phyloP scores from a whole-genome alignment of 1,140 invertebrate genomes.

The Daktulosphaira vitifoliae region DNA sequence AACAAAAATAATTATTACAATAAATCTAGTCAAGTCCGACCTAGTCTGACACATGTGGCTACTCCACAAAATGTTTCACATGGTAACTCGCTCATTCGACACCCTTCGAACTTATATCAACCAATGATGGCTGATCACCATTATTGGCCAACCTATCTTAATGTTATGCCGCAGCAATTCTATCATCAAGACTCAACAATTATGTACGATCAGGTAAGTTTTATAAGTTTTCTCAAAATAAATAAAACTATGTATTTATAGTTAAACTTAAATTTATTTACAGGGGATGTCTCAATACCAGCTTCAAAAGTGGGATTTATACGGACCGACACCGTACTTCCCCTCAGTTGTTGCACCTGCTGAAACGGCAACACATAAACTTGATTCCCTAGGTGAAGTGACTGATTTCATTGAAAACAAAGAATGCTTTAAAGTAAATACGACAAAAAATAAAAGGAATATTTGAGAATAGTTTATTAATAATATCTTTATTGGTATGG shows the following conservation, averaged over 20 bases:
- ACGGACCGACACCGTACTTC: conserved; percentile 41
- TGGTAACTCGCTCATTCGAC: not conserved
- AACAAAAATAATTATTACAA: conserved; percentile 8
- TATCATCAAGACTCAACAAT: conserved; percentile 1
- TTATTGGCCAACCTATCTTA: not conserved
- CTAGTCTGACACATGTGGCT: not conserved
- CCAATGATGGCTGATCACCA: not conserved
- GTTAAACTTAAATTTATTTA: too few relatives aligned
- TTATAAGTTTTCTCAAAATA: too few relatives aligned
- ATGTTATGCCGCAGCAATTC: not conserved
- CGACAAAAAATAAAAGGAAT: too few relatives aligned
- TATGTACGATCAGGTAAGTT: conserved; percentile 16
- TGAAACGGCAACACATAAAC: conserved; percentile 51
- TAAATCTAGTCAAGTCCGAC: conserved; percentile 20
- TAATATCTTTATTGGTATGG: not conserved
- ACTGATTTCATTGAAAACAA: conserved; percentile 68
- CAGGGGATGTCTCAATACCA: conserved; percentile 33
- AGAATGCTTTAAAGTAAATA: conserved; percentile 62
- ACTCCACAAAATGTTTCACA: not conserved
- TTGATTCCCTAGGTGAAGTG: conserved; percentile 66
- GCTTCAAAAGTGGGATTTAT: conserved; percentile 42
- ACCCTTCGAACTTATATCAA: not conserved
- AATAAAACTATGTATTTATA: too few relatives aligned
- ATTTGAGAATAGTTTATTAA: too few relatives aligned
- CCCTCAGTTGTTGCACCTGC: conserved; percentile 44